Base-by-base conservation (phyloP, 2,113 vertebrate species). In the Vimba vimba region DNA sequence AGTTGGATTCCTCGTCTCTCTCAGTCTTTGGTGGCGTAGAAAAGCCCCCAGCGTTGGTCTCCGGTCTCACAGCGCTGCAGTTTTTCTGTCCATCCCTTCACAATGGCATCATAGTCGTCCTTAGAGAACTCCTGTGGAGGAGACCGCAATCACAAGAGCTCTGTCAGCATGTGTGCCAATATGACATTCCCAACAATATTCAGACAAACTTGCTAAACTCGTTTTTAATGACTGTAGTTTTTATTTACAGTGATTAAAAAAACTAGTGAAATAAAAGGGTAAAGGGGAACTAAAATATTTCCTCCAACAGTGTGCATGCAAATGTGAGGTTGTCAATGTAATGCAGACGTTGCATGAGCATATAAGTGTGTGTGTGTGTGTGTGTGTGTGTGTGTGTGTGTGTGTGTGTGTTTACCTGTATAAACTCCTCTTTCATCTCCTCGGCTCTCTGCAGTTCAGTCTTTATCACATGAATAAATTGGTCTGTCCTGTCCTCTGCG, bases 1-100 rank as follows among this genome's bases (percentile, higher is more conserved):
- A 23, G 10, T 55, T 57, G 17, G 39, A 52, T 71, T 68, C 1
- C 57, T 17, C 33, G 73, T 76, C 17, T n/a, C 12, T 80, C 52
- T 93, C 85, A 94, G 43, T 89, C 59, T 86, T 45, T 93, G 73
- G 89, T 93, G 0, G 94, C 95, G n/a, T 92, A 86, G 91, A 96
- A 96, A 2, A 97, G 91, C 4, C 96, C 96, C 96, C 96, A 97
- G 82, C 94, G 89, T 66, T 96, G 96, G 88, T 96, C 94, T 76
- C 96, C 96, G 21, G 88, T 89, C 55, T 90, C 93, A 84, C 95
- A 96, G 33, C 95, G 95, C 59, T 91, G 87, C 71, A 95, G 91
- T 90, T 97, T 97, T 79, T 93, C 93, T 57, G 77, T 93, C 96
- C 96, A 97, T 27, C 95, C 95, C 0, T 92, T 92, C 2, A 94